Conservation (phyloP, 2,113 vertebrate species). For the Tachuris rubrigastra region DNA sequence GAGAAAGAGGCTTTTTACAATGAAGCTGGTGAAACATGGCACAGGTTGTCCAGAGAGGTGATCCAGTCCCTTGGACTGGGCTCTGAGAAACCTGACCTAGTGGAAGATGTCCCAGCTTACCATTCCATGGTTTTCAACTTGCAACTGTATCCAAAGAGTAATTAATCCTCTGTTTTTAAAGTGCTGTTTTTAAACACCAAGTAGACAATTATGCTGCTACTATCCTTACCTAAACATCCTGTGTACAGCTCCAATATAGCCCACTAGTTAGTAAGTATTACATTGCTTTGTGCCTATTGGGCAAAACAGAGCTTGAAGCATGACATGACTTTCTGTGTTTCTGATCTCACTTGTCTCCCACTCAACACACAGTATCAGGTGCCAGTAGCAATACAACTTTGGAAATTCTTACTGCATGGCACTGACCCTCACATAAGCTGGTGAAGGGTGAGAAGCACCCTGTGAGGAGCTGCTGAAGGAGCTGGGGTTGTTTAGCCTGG, state of each 20-base stretch:
- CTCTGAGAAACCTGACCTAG: neutral
- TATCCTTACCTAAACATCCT: neutral
- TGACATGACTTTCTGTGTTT: neutral
- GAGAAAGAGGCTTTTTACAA: neutral
- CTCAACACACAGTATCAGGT: fast-evolving
- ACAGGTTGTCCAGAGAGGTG: neutral
- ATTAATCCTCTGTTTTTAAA: neutral
- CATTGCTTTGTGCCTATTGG: fast-evolving
- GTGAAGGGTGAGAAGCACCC: neutral
- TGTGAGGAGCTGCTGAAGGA: fast-evolving
- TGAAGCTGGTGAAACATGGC: neutral
- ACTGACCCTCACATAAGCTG: neutral
- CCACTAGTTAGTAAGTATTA: neutral
- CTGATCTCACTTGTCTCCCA: neutral
- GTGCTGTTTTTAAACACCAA: neutral
- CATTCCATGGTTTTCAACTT: neutral
- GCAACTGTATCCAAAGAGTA: neutral
- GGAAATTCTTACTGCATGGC: neutral
- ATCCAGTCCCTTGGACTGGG: neutral
- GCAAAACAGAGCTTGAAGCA: neutral
- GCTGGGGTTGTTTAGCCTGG: neutral
- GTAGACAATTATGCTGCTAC: neutral
- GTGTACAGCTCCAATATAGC: neutral
- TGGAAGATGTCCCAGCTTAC: neutral
- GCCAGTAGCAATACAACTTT: neutral